Base-by-base conservation (phyloP, 2,797 vertebrate species). In the Epinephelus coioides region DNA sequence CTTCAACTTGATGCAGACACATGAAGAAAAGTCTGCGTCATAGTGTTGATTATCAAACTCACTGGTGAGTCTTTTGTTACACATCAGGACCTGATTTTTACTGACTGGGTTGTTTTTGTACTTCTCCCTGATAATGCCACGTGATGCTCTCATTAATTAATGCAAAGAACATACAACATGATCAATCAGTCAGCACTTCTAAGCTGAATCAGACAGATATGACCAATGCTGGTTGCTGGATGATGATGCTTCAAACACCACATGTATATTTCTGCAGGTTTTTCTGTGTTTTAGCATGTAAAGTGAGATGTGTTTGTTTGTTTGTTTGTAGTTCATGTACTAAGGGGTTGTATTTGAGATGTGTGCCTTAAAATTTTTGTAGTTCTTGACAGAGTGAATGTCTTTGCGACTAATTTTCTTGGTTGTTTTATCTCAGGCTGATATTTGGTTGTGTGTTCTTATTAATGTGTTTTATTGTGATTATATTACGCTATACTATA, bases 131-230 rank as follows among this genome's bases (percentile, higher is more conserved):
- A 66, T 47, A 25, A n/a, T 27, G 61, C 38, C 12, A 51, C 1
- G 0, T 21, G 3, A 14, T 21, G 38, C 49, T 53, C 25, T 64
- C 13, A 63, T 53, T 27, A 54, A 60, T 49, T 27, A 6, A 25
- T 15, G 19, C 17, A 27, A 66, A 50, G 4, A 25, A 13, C 34
- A 14, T 40, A 38, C 34, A 72, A 27, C 19, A 10, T 14, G 4
- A 49, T 44, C 5, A 0, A 40, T 40, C 54, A 67, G 3, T 44
- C 34, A 10, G 50, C 12, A 68, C 18, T 0, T 2, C 0, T 30
- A 23, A 44, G 3, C 21, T 72, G 17, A 75, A 60, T 61, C 47
- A 56, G 18, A 55, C 27, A n/a, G 44, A 46, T 27, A 59, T 51
- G 44, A 44, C 43, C 11, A 50, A 43, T 68, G 27, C 2, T 18